Base-by-base conservation (phyloP, 2,888 invertebrate species). In the Proisotoma minuta region DNA sequence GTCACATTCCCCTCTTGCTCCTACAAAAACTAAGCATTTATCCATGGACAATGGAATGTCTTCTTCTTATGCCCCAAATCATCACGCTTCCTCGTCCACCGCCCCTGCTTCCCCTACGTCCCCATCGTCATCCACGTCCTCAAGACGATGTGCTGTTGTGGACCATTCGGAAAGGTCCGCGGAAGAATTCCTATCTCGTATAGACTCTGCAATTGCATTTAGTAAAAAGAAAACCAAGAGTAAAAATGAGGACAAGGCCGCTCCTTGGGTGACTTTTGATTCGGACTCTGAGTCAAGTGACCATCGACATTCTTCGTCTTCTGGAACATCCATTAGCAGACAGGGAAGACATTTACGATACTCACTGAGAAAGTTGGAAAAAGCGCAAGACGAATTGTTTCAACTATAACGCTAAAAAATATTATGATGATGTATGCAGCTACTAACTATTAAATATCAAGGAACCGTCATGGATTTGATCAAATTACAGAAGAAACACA, bases 341-440 rank as follows among this genome's bases (percentile, higher is more conserved):
- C 89, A 90, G 77, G 88, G 90, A 39, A 84, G 86, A 71, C 85
- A 86, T 75, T 87, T 92, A 24, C 86, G 87, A 77, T 87, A 85
- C 69, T 91, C 91, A 3, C 79, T 92, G 70, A 86, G 87, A 77
- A 85, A 88, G 75, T 82, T 91, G 69, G 90, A 91, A 79, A 84
- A 87, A 75, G 85, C 88, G 76, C 91, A 92, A 77, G 92, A 93
- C 75, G 91, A 92, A 77, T 84, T 92, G 77, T 93, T 91, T 78
- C 90, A 92, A 80, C 88, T 92, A 87, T 92, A 91, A 87, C 52
- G 4, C 3, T 34, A 34, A 34, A 34, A n/a, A n/a, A n/a, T n/a
- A n/a, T n/a, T n/a, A n/a, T n/a, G n/a, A n/a, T n/a, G n/a, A n/a
- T n/a, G n/a, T n/a, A n/a, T n/a, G n/a, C n/a, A n/a, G n/a, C n/a